phyloP scores from a whole-genome alignment of 2,113 vertebrate species.

The Camelus dromedarius region DNA sequence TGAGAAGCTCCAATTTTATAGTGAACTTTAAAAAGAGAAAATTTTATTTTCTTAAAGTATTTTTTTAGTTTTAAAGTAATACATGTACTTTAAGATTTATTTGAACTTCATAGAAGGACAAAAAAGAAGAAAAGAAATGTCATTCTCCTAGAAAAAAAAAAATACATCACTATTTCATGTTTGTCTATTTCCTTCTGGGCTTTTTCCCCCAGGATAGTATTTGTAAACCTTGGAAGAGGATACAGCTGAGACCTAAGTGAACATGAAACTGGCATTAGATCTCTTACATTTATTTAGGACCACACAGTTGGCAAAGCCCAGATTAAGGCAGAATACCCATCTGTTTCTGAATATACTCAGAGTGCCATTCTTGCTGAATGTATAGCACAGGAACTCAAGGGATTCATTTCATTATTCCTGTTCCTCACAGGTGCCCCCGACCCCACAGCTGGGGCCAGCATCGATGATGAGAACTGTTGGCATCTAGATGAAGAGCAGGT shows the following conservation, averaged over 20 bases:
- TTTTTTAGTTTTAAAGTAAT: slow-evolving; percentile 61
- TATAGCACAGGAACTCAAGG: neutral
- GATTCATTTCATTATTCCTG: neutral
- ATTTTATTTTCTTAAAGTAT: slow-evolving; percentile 17
- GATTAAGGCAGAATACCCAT: neutral
- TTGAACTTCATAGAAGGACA: slow-evolving; percentile 51
- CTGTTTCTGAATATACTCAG: slow-evolving; percentile 21
- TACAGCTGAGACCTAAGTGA: slow-evolving; percentile 28
- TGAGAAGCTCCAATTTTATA: slow-evolving; percentile 12
- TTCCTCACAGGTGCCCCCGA: slow-evolving; percentile 94
- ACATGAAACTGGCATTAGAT: slow-evolving; percentile 8
- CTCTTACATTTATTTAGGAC: neutral
- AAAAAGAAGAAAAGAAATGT: neutral
- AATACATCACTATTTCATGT: neutral
- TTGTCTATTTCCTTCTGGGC: neutral
- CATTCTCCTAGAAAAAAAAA: neutral
- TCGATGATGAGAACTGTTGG: slow-evolving; percentile 99
- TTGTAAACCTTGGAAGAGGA: neutral
- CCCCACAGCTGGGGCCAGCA: slow-evolving; percentile 98
- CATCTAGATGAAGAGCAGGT: slow-evolving; percentile 99
- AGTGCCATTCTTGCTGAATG: neutral
- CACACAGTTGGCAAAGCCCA: neutral
- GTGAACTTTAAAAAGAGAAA: slow-evolving; percentile 45
- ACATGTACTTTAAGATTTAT: neutral
- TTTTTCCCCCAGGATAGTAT: neutral